Percentiles rank a stretch among this genome's conserved stretches.
Conservation (phyloP, 2,888 invertebrate genomes). For the Dastarcus helophoroides region DNA sequence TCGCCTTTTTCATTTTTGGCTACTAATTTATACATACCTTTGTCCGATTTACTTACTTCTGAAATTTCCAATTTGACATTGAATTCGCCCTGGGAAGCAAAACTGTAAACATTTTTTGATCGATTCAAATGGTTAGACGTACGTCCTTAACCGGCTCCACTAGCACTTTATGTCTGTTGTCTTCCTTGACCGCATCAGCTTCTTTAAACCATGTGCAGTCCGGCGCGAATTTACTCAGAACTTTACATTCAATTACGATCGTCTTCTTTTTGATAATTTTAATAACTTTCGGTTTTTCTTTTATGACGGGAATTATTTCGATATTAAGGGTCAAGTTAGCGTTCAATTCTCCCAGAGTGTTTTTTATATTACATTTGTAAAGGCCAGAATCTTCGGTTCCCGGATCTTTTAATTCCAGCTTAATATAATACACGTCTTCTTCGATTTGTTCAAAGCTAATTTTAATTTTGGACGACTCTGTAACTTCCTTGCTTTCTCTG, state of each 20-base stretch:
- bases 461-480: slow-evolving; percentile 70
- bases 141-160: slow-evolving; percentile 72
- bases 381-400: slow-evolving; percentile 92
- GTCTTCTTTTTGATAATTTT: slow-evolving; percentile 86
- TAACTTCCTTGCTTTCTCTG: slow-evolving; percentile 65
- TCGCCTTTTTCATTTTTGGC: slow-evolving; percentile 91
- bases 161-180: slow-evolving; percentile 61
- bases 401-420: slow-evolving; percentile 79
- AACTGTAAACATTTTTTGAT: too few species aligned
- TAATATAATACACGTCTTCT: slow-evolving; percentile 76
- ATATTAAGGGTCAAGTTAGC: slow-evolving; percentile 96
- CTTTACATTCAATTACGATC: slow-evolving; percentile 86
- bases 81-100: slow-evolving; percentile 67
- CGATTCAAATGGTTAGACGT: slow-evolving; percentile 24
- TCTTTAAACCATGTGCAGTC: slow-evolving; percentile 92
- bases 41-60: slow-evolving; percentile 67
- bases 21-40: slow-evolving; percentile 80
- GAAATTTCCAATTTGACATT: slow-evolving; percentile 82
- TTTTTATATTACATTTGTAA: slow-evolving; percentile 97
- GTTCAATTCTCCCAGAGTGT: slow-evolving; percentile 90
- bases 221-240: slow-evolving; percentile 87
- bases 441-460: slow-evolving; percentile 60
- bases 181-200: slow-evolving; percentile 62
- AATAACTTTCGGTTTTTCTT: slow-evolving; percentile 84
- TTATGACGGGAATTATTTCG: slow-evolving; percentile 92